These are phyloP conservation scores for Tringa solitaria DNA, from an alignment of 2,113 vertebrate genomes.

Conservation along the genomic window DNA sequence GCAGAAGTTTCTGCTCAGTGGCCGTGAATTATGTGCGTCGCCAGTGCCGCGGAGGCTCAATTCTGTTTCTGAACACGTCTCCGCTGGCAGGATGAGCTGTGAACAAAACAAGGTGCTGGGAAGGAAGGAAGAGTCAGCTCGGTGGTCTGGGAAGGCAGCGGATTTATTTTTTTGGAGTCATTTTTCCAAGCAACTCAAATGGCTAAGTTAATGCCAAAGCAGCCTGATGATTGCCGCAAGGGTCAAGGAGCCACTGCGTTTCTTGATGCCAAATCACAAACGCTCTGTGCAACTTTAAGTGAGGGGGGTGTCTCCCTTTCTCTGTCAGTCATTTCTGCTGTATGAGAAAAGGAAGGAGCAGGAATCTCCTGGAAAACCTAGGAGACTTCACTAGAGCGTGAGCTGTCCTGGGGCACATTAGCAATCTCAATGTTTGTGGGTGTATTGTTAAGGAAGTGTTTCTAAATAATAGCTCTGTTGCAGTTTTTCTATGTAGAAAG, in stretches of 20 bases:
- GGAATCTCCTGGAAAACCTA: background rate
- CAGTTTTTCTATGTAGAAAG: background rate
- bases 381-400: background rate
- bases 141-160: background rate
- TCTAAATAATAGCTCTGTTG: background rate
- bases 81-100: background rate
- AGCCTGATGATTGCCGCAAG: rapidly evolving
- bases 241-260: background rate
- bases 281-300: background rate
- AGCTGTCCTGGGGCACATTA: background rate
- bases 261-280: background rate
- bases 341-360: background rate
- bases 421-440: background rate
- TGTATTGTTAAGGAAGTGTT: background rate
- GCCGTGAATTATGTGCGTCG: background rate
- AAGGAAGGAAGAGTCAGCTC: background rate
- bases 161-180: background rate
- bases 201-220: background rate
- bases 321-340: background rate
- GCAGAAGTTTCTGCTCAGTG: background rate
- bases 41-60: rapidly evolving
- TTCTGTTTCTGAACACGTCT: background rate
- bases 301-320: background rate
- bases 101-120: background rate
- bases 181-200: background rate